phyloP scores from a whole-genome alignment of 2,113 vertebrate species.

The Mellivora capensis region DNA sequence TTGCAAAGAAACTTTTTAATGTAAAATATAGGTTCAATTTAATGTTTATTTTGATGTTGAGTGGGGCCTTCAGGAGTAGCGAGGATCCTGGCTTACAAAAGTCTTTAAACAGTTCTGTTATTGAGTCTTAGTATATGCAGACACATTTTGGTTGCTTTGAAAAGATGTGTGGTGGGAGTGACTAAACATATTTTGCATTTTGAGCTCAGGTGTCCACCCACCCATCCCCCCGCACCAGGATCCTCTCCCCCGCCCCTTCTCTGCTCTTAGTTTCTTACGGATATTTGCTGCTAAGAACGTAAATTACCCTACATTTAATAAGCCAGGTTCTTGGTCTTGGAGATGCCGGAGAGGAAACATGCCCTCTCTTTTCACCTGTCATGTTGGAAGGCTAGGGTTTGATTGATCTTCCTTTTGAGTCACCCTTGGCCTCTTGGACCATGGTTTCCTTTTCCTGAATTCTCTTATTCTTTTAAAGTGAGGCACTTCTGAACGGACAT shows the following conservation, averaged over 20 bases:
- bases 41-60: slow-evolving; percentile 13
- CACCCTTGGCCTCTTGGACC: not conserved
- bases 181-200: not conserved
- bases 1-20: not conserved
- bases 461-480: not conserved
- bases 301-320: not conserved
- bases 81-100: not conserved
- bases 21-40: not conserved
- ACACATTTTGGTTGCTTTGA: not conserved
- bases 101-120: not conserved
- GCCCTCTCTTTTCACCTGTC: not conserved
- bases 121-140: not conserved
- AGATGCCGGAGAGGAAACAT: not conserved
- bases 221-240: rapidly evolving
- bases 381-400: not conserved
- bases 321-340: not conserved
- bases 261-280: slow-evolving; percentile 6
- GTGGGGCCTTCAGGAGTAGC: not conserved
- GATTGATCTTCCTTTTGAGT: not conserved
- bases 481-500: not conserved
- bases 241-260: not conserved
- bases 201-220: not conserved
- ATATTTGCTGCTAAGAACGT: not conserved
- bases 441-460: not conserved
- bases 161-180: not conserved